Base-by-base conservation (phyloP, 2,888 invertebrate species). In the Ennomos quercinarius region DNA sequence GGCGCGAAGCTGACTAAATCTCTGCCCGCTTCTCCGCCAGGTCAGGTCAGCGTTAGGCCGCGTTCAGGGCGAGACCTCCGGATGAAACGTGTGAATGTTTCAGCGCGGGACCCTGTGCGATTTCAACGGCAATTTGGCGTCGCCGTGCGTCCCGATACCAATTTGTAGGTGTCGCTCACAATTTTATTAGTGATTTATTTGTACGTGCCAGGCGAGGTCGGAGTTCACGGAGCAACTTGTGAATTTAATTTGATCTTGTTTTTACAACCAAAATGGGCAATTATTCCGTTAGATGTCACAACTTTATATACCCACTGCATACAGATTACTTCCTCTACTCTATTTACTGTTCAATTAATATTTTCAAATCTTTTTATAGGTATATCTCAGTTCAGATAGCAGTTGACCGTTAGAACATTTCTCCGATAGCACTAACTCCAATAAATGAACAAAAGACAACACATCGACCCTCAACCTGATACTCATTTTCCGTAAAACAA, bases 1-100 rank as follows among this genome's bases (percentile, higher is more conserved):
- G 84, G 82, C 87, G 86, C 89, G 86, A 83, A 82, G 81, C 87
- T 86, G 85, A 92, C 91, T 92, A 89, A 92, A 91, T 91, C 92
- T 91, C 87, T 87, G 91, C 86, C 74, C 77, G 73, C 76, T 83
- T 84, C 82, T 80, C 79, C 78, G 83, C 81, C 87, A 86, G 92
- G 92, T 91, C 91, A 91, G 91, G 89, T 87, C 89, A 87, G 73
- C 66, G 70, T 78, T 70, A 76, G 76, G 87, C 68, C 64, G 76
- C 74, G 84, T 80, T 62, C 82, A 84, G 66, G 72, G 68, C 57
- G 71, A 69, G 61, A 67, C 67, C 71, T 72, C 66, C 58, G 61
- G 70, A 78, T 74, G 78, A 77, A 76, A 76, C 72, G 72, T 70
- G 73, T 80, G 67, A 81, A 81, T 80, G 74, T 79, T 81, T 79